Evolutionary conservation across 2,113 vertebrate genomes (phyloP).

Genomic region (Amazona guildingii): DNA sequence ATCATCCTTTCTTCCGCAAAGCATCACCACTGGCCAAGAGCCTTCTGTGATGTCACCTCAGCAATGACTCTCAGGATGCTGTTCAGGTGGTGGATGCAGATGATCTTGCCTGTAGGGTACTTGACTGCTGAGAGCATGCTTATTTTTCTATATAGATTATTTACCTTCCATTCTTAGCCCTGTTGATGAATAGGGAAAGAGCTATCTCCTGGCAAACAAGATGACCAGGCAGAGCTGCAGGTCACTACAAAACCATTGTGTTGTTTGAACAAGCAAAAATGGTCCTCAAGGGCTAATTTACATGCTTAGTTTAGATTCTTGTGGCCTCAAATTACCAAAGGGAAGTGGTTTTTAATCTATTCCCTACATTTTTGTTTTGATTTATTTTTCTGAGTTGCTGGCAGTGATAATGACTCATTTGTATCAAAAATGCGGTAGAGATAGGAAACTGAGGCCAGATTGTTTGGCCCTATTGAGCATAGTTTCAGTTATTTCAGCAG

Average conservation of each 20-base stretch:
- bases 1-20: neutral
- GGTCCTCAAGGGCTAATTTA: neutral
- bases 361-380: neutral
- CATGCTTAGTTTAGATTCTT: constrained; percentile 31
- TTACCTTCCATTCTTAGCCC: neutral
- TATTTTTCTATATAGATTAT: neutral
- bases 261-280: neutral
- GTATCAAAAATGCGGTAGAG: neutral
- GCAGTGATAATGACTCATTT: neutral
- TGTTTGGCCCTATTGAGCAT: neutral
- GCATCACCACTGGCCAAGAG: neutral
- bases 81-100: neutral
- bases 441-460: neutral
- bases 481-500: neutral
- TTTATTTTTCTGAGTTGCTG: constrained; percentile 14
- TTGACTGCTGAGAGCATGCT: neutral
- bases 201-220: constrained; percentile 4
- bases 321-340: neutral
- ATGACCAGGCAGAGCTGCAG: neutral
- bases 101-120: neutral
- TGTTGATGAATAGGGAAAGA: neutral
- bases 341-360: neutral
- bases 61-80: neutral
- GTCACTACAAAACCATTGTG: neutral
- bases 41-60: neutral